A percentile compares a stretch with the other conserved stretches of the same genome.
Conservation (phyloP, 35 echinoderm and acorn worm species). For the Stichopus chloronotus region DNA sequence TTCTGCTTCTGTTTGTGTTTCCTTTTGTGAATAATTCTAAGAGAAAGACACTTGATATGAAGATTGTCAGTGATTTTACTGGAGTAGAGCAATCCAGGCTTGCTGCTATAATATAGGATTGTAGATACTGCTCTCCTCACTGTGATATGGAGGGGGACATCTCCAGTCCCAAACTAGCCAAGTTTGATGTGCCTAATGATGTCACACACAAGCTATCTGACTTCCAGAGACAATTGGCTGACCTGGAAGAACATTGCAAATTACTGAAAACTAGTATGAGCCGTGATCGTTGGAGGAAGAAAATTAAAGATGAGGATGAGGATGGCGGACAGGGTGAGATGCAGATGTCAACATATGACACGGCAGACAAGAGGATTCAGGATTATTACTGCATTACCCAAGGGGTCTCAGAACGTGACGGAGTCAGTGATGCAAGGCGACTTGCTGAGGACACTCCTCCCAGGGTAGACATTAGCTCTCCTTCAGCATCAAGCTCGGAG, state of each 20-base stretch:
- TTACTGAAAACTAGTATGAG: slow-evolving; percentile 48
- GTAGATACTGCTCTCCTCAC: neutral
- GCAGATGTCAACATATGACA: slow-evolving; percentile 27
- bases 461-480: slow-evolving; percentile 20
- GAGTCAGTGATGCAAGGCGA: slow-evolving; percentile 32
- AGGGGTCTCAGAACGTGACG: slow-evolving; percentile 49
- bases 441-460: slow-evolving; percentile 36
- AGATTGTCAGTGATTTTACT: too few relatives aligned
- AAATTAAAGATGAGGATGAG: neutral
- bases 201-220: neutral
- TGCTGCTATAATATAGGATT: neutral
- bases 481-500: neutral
- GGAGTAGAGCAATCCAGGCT: too few relatives aligned
- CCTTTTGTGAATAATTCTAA: too few relatives aligned
- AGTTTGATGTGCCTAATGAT: slow-evolving; percentile 6
- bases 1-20: too few relatives aligned
- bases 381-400: slow-evolving; percentile 68
- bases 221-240: slow-evolving; percentile 39
- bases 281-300: neutral
- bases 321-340: slow-evolving; percentile 34
- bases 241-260: slow-evolving; percentile 53
- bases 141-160: neutral
- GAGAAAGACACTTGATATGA: too few relatives aligned
- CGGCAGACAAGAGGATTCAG: neutral
- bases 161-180: slow-evolving; percentile 29